Base-by-base conservation (phyloP, 1,140 invertebrate genomes). In the Apis mellifera region DNA sequence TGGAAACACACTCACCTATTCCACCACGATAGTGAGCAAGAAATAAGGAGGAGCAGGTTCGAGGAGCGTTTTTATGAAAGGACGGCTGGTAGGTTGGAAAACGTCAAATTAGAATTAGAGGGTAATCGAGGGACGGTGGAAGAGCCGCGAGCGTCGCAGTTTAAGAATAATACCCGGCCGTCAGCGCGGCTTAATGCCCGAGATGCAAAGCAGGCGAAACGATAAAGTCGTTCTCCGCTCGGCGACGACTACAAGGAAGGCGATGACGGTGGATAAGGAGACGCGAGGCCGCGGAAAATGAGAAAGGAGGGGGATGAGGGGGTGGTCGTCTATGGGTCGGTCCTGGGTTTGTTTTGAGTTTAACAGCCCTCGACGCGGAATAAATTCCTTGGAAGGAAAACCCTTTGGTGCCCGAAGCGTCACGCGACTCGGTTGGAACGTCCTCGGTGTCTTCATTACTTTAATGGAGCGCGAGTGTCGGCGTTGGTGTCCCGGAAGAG, bases 361-460 rank as follows among this genome's bases (percentile, higher is more conserved):
- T 92, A 92, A 93, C 90, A 88, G 89, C 90, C 85, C 84, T 84
- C 87, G 83, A 86, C 87, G 85, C 86, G 91, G 88, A 92, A 92
- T 91, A 93, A 93, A 93, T 92, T 93, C 91, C 90, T 91, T 90
- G 90, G 90, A 92, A 91, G 91, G 85, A 90, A 42, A 89, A 90
- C 90, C 89, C 86, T 92, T 91, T 92, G 89, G 90, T 82, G 78
- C 69, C 81, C 32, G 73, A 73, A 81, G 89, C 86, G 84, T 87
- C 85, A 81, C 71, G 84, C 69, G 84, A 82, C 54, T 23, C 70
- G 74, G 32, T 42, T 42, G 32, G 32, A 42, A 42, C 32, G 32
- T 42, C 32, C 70, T 19, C 88, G 88, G 89, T 91, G 91, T 93
- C 92, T 94, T 94, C 93, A 94, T 94, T 94, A 94, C 91, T 92